Evolutionary conservation across 2,888 invertebrate genomes (phyloP), one percentile per base, ranked within the genome.

Genomic region (Amblyjoppa fuscipennis): DNA sequence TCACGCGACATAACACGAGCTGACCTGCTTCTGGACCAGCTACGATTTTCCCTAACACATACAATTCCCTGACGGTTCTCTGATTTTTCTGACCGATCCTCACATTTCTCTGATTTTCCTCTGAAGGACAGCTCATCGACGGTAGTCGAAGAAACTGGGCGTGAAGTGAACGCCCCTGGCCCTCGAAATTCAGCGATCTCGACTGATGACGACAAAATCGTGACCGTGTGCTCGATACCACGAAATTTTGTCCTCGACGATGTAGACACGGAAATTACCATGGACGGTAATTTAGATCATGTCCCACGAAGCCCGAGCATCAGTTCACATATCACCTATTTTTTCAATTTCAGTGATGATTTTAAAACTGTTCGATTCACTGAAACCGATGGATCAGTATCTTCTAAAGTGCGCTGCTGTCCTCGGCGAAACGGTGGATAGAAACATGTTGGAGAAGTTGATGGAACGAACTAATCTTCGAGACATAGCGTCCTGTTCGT

Each of bases 391-490:
- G 86, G 96, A 96, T 91, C 96, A 96, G 92, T 94, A 96, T 90
- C 90, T 97, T 16, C 90, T 96, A 45, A 97, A 96, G 93, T 96
- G 96, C 88, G 96, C 96, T 9, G 95, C 96, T 0, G 96, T 96
- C 3, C 93, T 96, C 9, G 96, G 96, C 0, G 96, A 96, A 77
- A 95, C 95, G n/a, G 96, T 96, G 88, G 95, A 96, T 0, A 94
- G 96, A 87, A 93, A 95, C 28, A 96, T 96, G 95, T 91, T 96
- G 13, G 90, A 95, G 61, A 95, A 95, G 89, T 92, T 96, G 51
- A 94, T 96, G 93, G 94, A 95, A 71, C 94, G 94, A 51, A 95
- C 95, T 34, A 93, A 94, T 4, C 91, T 92, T 0, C 93, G 95
- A 71, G 94, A 95, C 86, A 94, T 96, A n/a, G 96, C 95, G 64